Evolutionary conservation across 2,113 vertebrate genomes (phyloP), one percentile per base, ranked within the genome.

Genomic region (Romanogobio albipinnatus): DNA sequence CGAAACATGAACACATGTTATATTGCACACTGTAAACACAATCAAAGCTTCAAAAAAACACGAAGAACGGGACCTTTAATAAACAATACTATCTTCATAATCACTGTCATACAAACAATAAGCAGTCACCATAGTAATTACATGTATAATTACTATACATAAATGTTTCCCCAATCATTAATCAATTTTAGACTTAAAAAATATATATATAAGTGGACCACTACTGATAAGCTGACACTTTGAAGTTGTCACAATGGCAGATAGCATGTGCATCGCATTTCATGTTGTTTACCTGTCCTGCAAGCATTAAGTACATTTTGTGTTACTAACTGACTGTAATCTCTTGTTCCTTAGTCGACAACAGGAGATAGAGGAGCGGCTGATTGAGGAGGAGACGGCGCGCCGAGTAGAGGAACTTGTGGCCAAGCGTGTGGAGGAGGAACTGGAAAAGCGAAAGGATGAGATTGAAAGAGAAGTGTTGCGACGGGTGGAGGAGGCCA

Each of bases 361-460:
- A 90, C 97, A 97, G 95, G 98, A 99, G 95, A 98, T 99, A 74
- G 98, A 99, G 95, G 98, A 99, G 93, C 98, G 98, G 87, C 96
- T 99, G 88, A 99, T 99, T 81, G 98, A 99, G 89, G 98, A 99
- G 95, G 97, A 99, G 94, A 99, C 98, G 51, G 98, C 98, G 4
- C 95, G 98, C 90, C 96, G 98, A 58, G 98, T 99, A 68, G 98
- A 99, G 94, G 98, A 99, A 88, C 93, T 99, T 66, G 98, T 99
- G 90, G 98, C 98, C 85, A 98, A 98, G 89, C 95, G 98, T 0
- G 98, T 99, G 56, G 98, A 99, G 92, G 97, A 99, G 94, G 98
- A 99, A 91, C 70, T 99, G 88, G 98, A 99, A 94, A 99, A 99
- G 90, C 94, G 98, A 66, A 98, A 97, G 91, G 98, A 99, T 89